Evolutionary conservation across 2,113 vertebrate genomes (phyloP), one percentile per base, ranked within the genome.

Genomic region (Equus przewalskii): DNA sequence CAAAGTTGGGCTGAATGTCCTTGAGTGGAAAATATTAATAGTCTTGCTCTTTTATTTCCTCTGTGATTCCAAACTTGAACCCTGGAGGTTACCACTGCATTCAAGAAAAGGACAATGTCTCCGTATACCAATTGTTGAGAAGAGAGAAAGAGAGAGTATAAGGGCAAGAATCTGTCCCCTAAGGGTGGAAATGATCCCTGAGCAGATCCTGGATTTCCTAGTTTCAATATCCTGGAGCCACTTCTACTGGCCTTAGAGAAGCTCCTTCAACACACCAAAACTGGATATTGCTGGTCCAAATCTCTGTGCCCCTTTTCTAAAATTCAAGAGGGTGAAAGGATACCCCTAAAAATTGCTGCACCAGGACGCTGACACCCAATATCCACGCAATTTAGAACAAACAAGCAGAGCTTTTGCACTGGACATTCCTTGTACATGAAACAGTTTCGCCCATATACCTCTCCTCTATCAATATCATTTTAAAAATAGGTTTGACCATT

Each of bases 401-500:
- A 49, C 6, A 82, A 36, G 46, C 41, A 60, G 49, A 76, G 24
- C 12, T 88, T 92, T 85, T 81, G 56, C 30, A 41, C 72, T 85
- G 46, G 87, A 56, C 5, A 8, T 80, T 69, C 30, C 58, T 89
- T 72, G 49, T 83, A 36, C 49, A 41, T 41, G 69, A 64, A 73
- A 7, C 58, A 7, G 19, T 51, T 28, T 78, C 26, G 36, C 65
- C 11, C 1, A 78, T 22, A 15, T 19, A 44, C 24, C 44, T 44
- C 51, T 54, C 51, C 51, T 54, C 56, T 90, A 85, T 41, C 58
- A 89, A 16, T 96, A 93, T 97, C 90, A 82, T 92, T 97, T 91
- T 36, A 94, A 90, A 94, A 96, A 88, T 97, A 83, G 89, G 94
- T 73, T 97, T 97, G 92, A 79, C 94, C 95, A 6, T 96, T 98